These are phyloP conservation scores for Nematopogon swammerdamellus DNA, from an alignment of 2,888 invertebrate species.

Conservation along the genomic window DNA sequence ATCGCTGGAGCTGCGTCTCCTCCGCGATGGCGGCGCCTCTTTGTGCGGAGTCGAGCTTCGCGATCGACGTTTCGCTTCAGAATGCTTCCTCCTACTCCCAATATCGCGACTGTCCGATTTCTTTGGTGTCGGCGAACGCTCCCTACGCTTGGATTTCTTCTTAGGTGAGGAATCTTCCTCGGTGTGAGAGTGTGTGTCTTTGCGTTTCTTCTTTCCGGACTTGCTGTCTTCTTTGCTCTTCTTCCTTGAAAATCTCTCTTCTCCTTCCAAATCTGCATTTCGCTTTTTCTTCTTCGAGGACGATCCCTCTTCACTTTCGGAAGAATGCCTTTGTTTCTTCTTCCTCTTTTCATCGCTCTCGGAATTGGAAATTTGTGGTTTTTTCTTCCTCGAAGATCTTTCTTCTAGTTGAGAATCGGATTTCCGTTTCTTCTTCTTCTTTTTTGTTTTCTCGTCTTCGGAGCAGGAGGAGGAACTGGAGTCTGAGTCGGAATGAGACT, in stretches of 20 bases:
- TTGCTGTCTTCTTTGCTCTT: background rate
- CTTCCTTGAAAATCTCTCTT: background rate
- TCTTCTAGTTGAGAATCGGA: slow-evolving; percentile 12
- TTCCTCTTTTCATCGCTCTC: slow-evolving; percentile 16
- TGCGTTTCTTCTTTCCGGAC: background rate
- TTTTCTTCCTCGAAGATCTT: background rate
- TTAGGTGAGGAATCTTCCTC: too few relatives aligned
- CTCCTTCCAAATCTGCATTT: background rate
- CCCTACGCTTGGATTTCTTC: too few relatives aligned
- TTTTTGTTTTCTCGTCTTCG: slow-evolving; percentile 2
- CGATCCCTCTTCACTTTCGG: background rate
- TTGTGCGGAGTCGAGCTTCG: too few relatives aligned
- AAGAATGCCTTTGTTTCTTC: slow-evolving; percentile 18
- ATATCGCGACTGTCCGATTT: too few relatives aligned
- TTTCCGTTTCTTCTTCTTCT: slow-evolving; percentile 10
- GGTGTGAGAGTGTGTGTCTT: background rate
- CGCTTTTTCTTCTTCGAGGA: background rate
- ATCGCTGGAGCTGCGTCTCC: slow-evolving; percentile 1
- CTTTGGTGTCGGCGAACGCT: too few relatives aligned
- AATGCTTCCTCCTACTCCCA: too few relatives aligned
- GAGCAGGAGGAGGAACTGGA: slow-evolving; percentile 1
- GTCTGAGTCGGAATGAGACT: slow-evolving; percentile 14
- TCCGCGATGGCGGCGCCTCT: background rate
- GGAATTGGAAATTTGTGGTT: background rate
- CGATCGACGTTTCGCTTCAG: too few relatives aligned